Evolutionary conservation across 2,888 invertebrate species (phyloP).

Genomic region (Aphidius colemani): DNA sequence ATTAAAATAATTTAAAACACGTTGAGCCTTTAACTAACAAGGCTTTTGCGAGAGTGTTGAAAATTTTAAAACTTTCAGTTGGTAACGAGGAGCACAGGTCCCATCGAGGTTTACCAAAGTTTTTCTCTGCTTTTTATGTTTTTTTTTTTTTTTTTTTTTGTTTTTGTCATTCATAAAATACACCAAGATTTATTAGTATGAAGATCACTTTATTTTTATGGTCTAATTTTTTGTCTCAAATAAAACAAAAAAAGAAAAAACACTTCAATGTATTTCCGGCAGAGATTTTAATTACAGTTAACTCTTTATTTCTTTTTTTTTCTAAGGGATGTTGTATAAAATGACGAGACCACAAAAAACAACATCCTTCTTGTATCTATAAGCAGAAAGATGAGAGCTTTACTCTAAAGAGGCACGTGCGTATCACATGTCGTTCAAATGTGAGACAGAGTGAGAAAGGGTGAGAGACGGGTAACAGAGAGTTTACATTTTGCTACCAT

Average conservation of each 20-base stretch:
- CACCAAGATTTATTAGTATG: no score
- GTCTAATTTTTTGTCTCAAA: no score
- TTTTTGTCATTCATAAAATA: no score
- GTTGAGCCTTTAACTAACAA: no score
- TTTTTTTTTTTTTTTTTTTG: neutral
- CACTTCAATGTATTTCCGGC: conserved; percentile 26
- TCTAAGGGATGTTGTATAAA: conserved; percentile 10
- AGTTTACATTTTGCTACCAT: conserved; percentile 31
- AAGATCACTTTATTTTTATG: no score
- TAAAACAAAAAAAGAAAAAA: neutral
- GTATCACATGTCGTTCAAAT: conserved; percentile 54
- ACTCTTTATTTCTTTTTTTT: conserved; percentile 1
- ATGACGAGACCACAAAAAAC: conserved; percentile 14
- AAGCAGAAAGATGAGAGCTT: conserved; percentile 23
- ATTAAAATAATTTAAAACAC: no score
- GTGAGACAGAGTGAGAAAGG: conserved; percentile 27
- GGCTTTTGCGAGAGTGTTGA: no score
- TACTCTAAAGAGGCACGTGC: conserved; percentile 51
- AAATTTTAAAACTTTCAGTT: no score
- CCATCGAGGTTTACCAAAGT: conserved; percentile 14
- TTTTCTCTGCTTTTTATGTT: conserved; percentile 17
- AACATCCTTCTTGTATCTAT: conserved; percentile 26
- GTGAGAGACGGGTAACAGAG: conserved; percentile 15
- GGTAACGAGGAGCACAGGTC: conserved; percentile 20
- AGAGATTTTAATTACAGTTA: conserved; percentile 28